Conservation (phyloP, 2,888 invertebrate species). For the Tinea trinotella region DNA sequence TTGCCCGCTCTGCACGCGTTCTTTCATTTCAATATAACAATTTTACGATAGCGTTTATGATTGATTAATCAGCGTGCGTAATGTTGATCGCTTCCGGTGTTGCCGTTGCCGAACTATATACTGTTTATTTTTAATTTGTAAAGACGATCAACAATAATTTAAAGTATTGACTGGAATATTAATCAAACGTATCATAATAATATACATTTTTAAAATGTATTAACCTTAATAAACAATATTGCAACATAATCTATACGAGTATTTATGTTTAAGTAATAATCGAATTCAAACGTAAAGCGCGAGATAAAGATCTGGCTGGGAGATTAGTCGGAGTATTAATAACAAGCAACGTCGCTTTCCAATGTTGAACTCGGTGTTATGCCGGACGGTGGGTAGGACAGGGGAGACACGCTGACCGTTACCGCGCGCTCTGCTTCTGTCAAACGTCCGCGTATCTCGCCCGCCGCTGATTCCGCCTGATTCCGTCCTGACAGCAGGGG, state of each 20-base stretch:
- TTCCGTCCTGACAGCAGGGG: constrained; percentile 10
- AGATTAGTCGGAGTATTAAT: constrained; percentile 33
- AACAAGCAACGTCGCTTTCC: constrained; percentile 27
- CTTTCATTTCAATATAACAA: constrained; percentile 33
- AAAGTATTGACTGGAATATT: not conserved
- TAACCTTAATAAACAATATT: not conserved
- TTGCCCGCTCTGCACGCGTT: constrained; percentile 33
- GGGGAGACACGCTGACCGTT: not conserved
- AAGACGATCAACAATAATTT: not conserved
- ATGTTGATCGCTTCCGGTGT: constrained; percentile 51
- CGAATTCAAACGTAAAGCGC: constrained; percentile 44
- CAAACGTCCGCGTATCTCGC: not conserved
- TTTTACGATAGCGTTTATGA: constrained; percentile 52
- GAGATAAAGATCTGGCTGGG: constrained; percentile 40
- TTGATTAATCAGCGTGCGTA: constrained; percentile 53
- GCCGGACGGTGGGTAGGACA: not conserved
- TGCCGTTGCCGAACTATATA: not conserved
- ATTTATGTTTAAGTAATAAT: constrained; percentile 35
- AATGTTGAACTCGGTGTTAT: constrained; percentile 24
- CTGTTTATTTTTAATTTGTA: constrained; percentile 6
- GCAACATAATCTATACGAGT: not conserved
- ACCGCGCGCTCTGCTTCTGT: constrained; percentile 11
- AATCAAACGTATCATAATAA: not conserved
- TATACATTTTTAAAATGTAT: not conserved
- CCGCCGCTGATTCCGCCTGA: not conserved